Base-by-base conservation (phyloP, 2,113 vertebrate genomes). In the Pomatorhinus ruficollis region DNA sequence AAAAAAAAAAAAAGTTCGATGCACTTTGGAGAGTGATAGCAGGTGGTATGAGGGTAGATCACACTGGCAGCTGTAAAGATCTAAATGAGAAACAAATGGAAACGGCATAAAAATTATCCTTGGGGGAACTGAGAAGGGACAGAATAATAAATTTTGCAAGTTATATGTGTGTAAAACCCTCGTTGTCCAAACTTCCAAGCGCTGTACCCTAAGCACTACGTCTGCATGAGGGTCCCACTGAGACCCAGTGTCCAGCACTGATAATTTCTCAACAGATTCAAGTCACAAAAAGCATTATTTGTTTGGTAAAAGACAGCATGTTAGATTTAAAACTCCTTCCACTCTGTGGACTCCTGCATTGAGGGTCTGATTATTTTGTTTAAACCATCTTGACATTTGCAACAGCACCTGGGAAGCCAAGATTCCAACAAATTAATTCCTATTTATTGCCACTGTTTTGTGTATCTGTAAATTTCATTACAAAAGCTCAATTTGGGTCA, bases 391-490 rank as follows among this genome's bases (percentile, higher is more conserved):
- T 2, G 4, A 42, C 42, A 78, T 40, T 54, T 52, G 31, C 71
- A 53, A 83, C 7, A 87, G 47, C 33, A 93, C 52, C 44, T 35
- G 27, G 30, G 65, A 89, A 94, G 28, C 14, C 24, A 93, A 11
- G 16, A 75, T 31, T 70, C 33, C 12, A 64, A 45, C 12, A 65
- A 30, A 93, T 66, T 81, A 69, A 78, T 8, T 39, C 90, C 91
- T 96, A 97, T 95, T 96, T 81, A 35, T 82, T 87, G n/a, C 45
- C 50, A 68, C 52, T 81, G 44, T 30, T 89, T 33, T 85, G 31
- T 11, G 44, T 72, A 12, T 78, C 78, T 12, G 52, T 80, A 77
- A 92, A 87, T 10, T 97, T 94, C 97, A 97, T 97, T 17, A 54
- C 44, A 84, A 72, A 30, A 31, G 24, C 76, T 96, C 76, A 76